These are phyloP conservation scores for Timandra comae DNA, from an alignment of 2,888 invertebrate genomes.

Conservation along the genomic window DNA sequence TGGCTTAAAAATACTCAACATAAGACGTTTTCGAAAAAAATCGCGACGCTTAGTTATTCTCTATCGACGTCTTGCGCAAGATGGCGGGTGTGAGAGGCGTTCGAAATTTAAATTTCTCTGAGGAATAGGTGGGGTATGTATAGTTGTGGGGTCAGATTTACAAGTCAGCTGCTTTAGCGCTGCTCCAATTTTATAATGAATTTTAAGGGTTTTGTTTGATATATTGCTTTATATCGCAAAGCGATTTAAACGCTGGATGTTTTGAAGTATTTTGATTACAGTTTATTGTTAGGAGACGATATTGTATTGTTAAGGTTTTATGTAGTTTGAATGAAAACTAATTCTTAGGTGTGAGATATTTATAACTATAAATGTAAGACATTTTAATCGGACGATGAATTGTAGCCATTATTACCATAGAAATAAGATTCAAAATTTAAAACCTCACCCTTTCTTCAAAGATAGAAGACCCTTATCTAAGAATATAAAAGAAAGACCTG, in stretches of 20 bases:
- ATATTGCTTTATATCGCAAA: slow-evolving; percentile 5
- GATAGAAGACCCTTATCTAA: too few species aligned
- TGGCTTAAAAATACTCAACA: slow-evolving; percentile 70
- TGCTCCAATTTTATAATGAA: slow-evolving; percentile 33
- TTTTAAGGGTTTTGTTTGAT: slow-evolving; percentile 10
- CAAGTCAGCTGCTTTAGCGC: slow-evolving; percentile 41
- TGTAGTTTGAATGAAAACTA: too few species aligned
- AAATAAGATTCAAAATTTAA: too few species aligned
- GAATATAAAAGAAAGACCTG: too few species aligned
- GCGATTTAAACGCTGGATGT: slow-evolving; percentile 15
- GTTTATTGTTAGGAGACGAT: too few species aligned
- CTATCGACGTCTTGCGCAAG: slow-evolving; percentile 74
- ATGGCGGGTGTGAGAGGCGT: slow-evolving; percentile 70
- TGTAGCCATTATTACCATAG: too few species aligned
- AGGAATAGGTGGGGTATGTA: slow-evolving; percentile 65
- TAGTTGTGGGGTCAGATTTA: slow-evolving; percentile 25
- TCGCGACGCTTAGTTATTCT: slow-evolving; percentile 65
- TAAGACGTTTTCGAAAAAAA: slow-evolving; percentile 73
- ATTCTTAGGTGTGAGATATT: too few species aligned
- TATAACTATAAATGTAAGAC: too few species aligned
- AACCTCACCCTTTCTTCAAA: too few species aligned
- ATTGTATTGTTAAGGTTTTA: too few species aligned
- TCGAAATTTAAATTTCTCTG: slow-evolving; percentile 72
- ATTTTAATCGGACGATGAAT: too few species aligned
- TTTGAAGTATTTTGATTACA: too few species aligned